Evolutionary conservation across 2,113 vertebrate genomes (phyloP).

Genomic region (Pterophyllum scalare): DNA sequence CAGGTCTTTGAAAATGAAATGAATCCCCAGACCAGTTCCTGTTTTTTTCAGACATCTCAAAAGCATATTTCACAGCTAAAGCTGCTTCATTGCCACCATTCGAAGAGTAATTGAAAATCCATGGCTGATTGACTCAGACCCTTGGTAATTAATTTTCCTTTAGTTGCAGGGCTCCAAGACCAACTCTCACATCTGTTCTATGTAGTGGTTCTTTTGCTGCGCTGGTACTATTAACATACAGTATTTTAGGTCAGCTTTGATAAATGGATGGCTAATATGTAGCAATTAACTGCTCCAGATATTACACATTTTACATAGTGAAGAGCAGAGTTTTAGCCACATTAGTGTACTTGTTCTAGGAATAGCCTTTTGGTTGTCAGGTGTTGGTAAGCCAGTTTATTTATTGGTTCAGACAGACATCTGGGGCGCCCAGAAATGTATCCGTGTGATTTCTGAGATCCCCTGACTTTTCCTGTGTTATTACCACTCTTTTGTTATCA

Average conservation of each 20-base stretch:
- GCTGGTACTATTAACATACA: not conserved
- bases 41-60: constrained; percentile 42
- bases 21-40: constrained; percentile 29
- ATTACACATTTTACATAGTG: not conserved
- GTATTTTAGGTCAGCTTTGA: not conserved
- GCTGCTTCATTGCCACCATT: constrained; percentile 61
- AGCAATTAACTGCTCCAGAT: constrained; percentile 2
- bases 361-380: not conserved
- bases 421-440: not conserved
- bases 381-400: not conserved
- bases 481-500: too few relatives aligned
- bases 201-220: not conserved
- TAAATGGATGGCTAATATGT: not conserved
- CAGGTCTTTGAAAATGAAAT: constrained; percentile 56
- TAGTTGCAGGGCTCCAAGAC: constrained; percentile 46
- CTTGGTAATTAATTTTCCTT: constrained; percentile 69
- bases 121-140: constrained; percentile 73
- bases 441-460: too few relatives aligned
- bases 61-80: constrained; percentile 56
- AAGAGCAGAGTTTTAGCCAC: not conserved
- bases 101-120: constrained; percentile 75
- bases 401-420: not conserved
- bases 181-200: constrained; percentile 42
- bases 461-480: not conserved
- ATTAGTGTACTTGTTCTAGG: not conserved